Evolutionary conservation across 2,113 vertebrate species (phyloP).

Genomic region (Oncorhynchus mykiss): DNA sequence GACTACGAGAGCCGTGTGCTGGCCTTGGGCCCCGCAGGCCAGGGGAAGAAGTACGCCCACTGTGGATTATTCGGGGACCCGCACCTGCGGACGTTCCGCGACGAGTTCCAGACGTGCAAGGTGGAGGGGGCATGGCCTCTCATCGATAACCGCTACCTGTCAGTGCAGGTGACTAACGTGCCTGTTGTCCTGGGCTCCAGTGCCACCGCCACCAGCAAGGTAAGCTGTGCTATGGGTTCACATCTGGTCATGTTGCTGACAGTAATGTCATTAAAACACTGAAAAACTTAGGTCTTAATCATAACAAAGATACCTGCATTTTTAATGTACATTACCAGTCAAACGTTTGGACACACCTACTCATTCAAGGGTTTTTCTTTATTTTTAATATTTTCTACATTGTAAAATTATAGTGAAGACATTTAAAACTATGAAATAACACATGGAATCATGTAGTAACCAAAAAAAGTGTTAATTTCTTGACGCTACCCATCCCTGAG

Average conservation of each 20-base stretch:
- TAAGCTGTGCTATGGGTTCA: slow-evolving; percentile 31
- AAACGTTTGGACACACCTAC: too few species aligned
- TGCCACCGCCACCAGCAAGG: slow-evolving; percentile 83
- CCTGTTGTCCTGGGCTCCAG: slow-evolving; percentile 79
- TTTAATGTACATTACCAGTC: background rate
- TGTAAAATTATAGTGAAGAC: too few species aligned
- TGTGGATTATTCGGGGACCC: slow-evolving; percentile 85
- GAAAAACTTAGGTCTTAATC: background rate
- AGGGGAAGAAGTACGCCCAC: slow-evolving; percentile 77
- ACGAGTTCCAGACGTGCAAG: slow-evolving; percentile 84
- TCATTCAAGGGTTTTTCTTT: too few species aligned
- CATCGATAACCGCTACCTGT: slow-evolving; percentile 81
- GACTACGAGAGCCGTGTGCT: slow-evolving; percentile 71
- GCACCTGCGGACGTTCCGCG: slow-evolving; percentile 79
- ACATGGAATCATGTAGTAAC: too few species aligned
- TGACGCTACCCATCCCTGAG: too few species aligned
- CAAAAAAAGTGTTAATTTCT: too few species aligned
- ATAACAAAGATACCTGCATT: background rate
- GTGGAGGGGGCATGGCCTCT: slow-evolving; percentile 84
- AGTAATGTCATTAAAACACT: too few species aligned
- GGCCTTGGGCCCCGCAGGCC: slow-evolving; percentile 41
- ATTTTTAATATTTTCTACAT: too few species aligned
- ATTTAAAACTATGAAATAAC: too few species aligned
- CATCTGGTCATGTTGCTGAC: too few species aligned
- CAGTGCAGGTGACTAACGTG: slow-evolving; percentile 84